Conservation (phyloP, 2,797 vertebrate genomes). For the Phoebastria nigripes region DNA sequence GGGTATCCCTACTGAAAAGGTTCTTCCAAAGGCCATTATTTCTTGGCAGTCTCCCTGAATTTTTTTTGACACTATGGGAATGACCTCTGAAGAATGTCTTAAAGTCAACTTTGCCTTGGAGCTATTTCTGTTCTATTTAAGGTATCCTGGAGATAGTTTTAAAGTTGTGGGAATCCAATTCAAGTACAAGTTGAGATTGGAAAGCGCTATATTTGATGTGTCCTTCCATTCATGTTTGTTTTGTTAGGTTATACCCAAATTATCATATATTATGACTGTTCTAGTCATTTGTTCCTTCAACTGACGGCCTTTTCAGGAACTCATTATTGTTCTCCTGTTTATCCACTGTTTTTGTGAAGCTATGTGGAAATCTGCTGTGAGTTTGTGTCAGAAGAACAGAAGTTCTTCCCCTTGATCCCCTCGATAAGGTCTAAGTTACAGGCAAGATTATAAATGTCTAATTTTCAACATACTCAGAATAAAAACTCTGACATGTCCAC, state of each 20-base stretch:
- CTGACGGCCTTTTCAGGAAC: not conserved
- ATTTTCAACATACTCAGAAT: not conserved
- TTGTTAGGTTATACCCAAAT: not conserved
- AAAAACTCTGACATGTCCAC: not conserved
- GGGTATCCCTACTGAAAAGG: not conserved
- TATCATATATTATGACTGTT: not conserved
- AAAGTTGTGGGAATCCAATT: constrained; percentile 27
- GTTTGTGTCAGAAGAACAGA: not conserved
- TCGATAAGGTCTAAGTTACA: not conserved
- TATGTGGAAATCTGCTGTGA: not conserved
- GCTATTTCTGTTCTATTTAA: constrained; percentile 39
- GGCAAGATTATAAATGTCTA: not conserved
- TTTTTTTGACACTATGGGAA: not conserved
- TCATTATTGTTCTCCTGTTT: not conserved
- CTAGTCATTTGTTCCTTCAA: not conserved
- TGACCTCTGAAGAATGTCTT: constrained; percentile 3
- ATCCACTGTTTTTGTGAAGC: not conserved
- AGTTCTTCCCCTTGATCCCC: not conserved
- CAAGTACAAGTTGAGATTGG: not conserved
- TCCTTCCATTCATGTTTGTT: not conserved
- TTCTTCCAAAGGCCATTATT: not conserved
- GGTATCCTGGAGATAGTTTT: constrained; percentile 25
- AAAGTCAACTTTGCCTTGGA: constrained; percentile 8
- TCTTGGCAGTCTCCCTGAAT: not conserved
- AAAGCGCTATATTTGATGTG: not conserved